Base-by-base conservation (phyloP, 2,797 vertebrate genomes). In the Sorex maritimensis region DNA sequence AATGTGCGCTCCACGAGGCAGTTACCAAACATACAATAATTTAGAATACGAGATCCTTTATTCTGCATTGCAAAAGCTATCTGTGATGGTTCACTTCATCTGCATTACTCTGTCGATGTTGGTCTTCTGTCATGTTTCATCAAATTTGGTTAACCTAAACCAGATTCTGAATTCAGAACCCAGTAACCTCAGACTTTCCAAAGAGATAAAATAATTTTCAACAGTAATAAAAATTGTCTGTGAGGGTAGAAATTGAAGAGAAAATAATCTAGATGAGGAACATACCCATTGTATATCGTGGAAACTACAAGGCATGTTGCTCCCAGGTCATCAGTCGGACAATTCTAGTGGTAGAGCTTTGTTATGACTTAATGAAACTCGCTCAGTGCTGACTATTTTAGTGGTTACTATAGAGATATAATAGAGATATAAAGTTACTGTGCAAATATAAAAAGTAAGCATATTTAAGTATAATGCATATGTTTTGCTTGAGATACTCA, bases 241-340 rank as follows among this genome's bases (percentile, higher is more conserved):
- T 3, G 41, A 69, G 0, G 46, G 30, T 65, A 15, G 44, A 9
- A 2, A 14, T 71, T 30, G 26, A 68, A 58, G 15, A 73, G 55
- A 86, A 88, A 80, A 24, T 49, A 12, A 26, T 73, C 12, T 30
- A 26, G 21, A 1, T 26, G 11, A 67, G 15, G 1, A 69, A 10
- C 1, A 30, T 0, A 81, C 34, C 26, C 5, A 4, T 4, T 21
- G 19, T 0, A 7, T 34, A n/a, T 4, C 41, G 4, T 52, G 28
- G 28, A 52, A 2, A 0, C 2, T 6, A 1, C 12, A 24, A 12
- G 10, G 11, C 2, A 19, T 79, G 17, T 0, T 24, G 2, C 0
- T 21, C 0, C 6, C 46, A 13, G 2, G 5, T 15, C 1, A 80
- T 38, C 5, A 30, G 24, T 9, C 81, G 0, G 9, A 28, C 24